Percentiles rank a stretch among this genome's conserved stretches.
These are phyloP conservation scores for Cuniculus paca DNA, from an alignment of 2,797 vertebrate genomes.

Conservation along the genomic window DNA sequence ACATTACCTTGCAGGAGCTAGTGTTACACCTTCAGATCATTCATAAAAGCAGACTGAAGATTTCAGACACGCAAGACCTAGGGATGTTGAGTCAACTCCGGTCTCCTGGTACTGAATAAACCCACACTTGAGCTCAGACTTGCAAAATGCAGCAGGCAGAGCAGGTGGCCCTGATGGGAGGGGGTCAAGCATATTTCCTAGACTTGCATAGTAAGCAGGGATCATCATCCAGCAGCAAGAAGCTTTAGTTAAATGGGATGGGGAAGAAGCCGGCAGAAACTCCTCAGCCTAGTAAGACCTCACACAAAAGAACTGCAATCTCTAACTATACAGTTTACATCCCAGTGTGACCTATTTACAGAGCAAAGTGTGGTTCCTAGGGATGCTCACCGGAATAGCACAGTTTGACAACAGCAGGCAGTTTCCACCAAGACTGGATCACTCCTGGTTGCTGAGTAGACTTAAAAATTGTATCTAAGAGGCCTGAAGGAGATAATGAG, in stretches of 20 bases:
- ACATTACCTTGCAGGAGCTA: slow-evolving; percentile 83
- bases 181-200: slow-evolving; percentile 74
- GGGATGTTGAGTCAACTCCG: slow-evolving; percentile 85
- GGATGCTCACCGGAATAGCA: neutral
- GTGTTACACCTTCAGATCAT: slow-evolving; percentile 80
- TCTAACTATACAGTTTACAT: neutral
- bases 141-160: slow-evolving; percentile 84
- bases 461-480: neutral
- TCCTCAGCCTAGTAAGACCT: neutral
- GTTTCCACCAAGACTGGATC: neutral
- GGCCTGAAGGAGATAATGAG: neutral
- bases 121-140: slow-evolving; percentile 86
- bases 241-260: slow-evolving; percentile 49
- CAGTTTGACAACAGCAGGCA: neutral
- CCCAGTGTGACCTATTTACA: neutral
- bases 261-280: neutral
- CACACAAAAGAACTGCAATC: neutral
- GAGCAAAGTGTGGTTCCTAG: neutral
- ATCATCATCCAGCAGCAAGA: slow-evolving; percentile 62
- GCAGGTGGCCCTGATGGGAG: slow-evolving; percentile 56
- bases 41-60: slow-evolving; percentile 83
- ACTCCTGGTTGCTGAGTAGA: neutral
- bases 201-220: slow-evolving; percentile 60
- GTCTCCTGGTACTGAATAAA: slow-evolving; percentile 87
- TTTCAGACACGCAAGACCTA: slow-evolving; percentile 83